phyloP scores from a whole-genome alignment of 2,113 vertebrate genomes.

The Scomber colias region DNA sequence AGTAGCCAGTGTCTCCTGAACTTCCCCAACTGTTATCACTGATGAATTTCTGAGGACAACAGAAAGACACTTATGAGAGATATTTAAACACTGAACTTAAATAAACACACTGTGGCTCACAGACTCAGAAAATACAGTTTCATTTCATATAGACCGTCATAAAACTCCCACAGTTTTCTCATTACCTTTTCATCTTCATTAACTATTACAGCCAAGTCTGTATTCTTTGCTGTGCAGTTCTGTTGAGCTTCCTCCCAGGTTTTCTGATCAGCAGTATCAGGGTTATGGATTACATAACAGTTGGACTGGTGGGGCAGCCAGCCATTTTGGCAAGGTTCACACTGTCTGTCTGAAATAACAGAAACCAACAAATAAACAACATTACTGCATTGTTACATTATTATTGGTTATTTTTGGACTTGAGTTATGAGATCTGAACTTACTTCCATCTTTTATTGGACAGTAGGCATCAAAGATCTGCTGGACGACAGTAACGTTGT shows the following conservation, averaged over 20 bases:
- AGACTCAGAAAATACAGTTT: not conserved
- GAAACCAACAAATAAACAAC: not conserved
- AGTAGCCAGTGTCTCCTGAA: fast-evolving
- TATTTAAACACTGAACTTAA: not conserved
- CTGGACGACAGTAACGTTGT: constrained; percentile 23
- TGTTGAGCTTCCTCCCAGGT: constrained; percentile 25
- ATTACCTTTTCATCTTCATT: constrained; percentile 25
- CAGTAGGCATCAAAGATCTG: constrained; percentile 54
- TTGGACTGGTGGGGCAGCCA: fast-evolving
- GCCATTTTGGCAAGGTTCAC: fast-evolving
- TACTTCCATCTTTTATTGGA: not conserved
- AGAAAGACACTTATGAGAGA: constrained; percentile 1
- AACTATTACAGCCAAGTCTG: constrained; percentile 16
- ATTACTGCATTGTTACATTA: not conserved
- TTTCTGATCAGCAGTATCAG: fast-evolving
- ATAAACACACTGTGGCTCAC: not conserved
- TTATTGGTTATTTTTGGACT: not conserved
- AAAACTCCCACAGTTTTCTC: fast-evolving
- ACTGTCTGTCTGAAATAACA: not conserved
- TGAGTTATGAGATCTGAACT: not conserved
- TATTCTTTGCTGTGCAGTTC: not conserved
- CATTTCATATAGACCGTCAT: not conserved
- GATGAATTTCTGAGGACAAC: not conserved
- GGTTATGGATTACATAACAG: fast-evolving
- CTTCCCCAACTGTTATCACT: fast-evolving